These are phyloP conservation scores for Choloepus hoffmanni DNA, from an alignment of 2,113 vertebrate species.

Conservation along the genomic window DNA sequence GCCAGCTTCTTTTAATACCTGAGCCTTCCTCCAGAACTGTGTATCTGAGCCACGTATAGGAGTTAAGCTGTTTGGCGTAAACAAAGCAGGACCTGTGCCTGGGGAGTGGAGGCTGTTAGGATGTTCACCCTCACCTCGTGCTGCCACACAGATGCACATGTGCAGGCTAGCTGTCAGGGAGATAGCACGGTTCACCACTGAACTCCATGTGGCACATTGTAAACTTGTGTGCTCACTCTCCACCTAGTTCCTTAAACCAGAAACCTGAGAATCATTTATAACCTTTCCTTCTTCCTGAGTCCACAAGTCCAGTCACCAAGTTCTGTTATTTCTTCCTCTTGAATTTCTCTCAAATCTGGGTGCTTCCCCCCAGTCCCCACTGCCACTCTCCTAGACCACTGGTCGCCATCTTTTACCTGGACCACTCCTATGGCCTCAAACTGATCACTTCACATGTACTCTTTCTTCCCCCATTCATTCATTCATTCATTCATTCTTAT, in stretches of 20 bases:
- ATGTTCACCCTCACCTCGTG: background rate
- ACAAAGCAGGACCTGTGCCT: background rate
- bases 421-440: background rate
- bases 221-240: background rate
- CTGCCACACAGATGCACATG: background rate
- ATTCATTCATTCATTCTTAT: background rate
- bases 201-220: background rate
- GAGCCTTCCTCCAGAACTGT: background rate
- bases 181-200: rapidly evolving
- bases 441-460: background rate
- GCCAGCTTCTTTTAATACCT: background rate
- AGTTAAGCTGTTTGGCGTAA: background rate
- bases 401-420: background rate
- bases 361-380: background rate
- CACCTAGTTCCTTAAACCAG: background rate
- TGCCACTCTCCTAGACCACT: background rate
- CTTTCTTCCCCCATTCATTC: background rate
- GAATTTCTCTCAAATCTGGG: background rate
- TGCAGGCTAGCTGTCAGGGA: too few species aligned
- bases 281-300: background rate
- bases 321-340: background rate
- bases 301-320: background rate
- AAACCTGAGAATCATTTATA: background rate
- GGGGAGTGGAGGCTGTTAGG: background rate
- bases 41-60: background rate